Percentiles rank a stretch among this genome's conserved stretches.
Conservation (phyloP, 2,113 vertebrate species). For the Melanotaenia duboulayi region DNA sequence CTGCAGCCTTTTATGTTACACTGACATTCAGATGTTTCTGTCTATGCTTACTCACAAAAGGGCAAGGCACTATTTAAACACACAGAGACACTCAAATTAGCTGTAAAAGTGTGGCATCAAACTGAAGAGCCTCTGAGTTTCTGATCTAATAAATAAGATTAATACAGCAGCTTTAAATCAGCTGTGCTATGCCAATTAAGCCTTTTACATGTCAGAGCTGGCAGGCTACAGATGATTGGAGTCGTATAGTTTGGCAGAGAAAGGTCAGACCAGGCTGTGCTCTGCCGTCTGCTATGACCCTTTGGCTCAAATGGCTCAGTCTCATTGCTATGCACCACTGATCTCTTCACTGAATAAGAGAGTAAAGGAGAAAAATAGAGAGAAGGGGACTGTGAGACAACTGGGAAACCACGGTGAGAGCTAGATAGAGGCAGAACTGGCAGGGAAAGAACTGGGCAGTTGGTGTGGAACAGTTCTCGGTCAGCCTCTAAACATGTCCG, state of each 20-base stretch:
- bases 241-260: slow-evolving; percentile 37
- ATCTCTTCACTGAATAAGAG: slow-evolving; percentile 36
- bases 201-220: slow-evolving; percentile 55
- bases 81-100: slow-evolving; percentile 26
- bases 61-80: slow-evolving; percentile 19
- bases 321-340: slow-evolving; percentile 61
- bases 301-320: slow-evolving; percentile 44
- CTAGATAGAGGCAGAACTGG: slow-evolving; percentile 9
- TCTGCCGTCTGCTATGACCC: slow-evolving; percentile 46
- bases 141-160: slow-evolving; percentile 64
- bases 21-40: slow-evolving; percentile 7
- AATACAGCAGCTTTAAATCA: slow-evolving; percentile 55
- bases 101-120: slow-evolving; percentile 1
- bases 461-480: slow-evolving; percentile 33
- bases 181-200: slow-evolving; percentile 33
- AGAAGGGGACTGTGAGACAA: slow-evolving; percentile 15
- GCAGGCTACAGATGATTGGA: slow-evolving; percentile 40
- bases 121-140: slow-evolving; percentile 5
- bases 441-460: slow-evolving; percentile 18
- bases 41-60: slow-evolving; percentile 13
- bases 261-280: slow-evolving; percentile 50
- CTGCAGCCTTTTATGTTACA: slow-evolving; percentile 5
- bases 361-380: slow-evolving; percentile 48
- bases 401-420: slow-evolving; percentile 1
- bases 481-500: slow-evolving; percentile 43